These are phyloP conservation scores for Itoplectis maculator DNA, from an alignment of 2,888 invertebrate genomes.

Conservation along the genomic window DNA sequence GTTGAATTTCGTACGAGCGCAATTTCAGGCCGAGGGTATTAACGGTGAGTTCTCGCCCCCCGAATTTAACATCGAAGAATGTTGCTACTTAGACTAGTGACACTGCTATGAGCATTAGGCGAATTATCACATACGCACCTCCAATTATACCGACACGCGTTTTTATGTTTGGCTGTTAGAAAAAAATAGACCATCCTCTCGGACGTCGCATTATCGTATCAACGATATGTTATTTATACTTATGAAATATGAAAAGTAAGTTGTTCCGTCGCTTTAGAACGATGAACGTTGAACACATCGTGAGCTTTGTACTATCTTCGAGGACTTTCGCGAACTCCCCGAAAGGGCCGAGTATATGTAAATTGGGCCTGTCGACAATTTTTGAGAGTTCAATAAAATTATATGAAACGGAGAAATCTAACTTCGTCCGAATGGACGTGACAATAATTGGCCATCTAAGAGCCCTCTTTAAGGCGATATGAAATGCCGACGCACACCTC, in stretches of 20 bases:
- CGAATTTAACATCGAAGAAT: neutral
- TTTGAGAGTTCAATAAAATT: neutral
- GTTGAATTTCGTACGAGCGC: slow-evolving; percentile 79
- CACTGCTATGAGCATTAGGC: neutral
- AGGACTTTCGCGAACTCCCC: neutral
- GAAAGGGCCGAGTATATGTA: neutral
- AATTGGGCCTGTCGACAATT: neutral
- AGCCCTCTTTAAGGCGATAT: too few relatives aligned
- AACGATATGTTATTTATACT: neutral
- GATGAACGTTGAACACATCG: neutral
- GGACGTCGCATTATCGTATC: neutral
- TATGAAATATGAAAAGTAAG: neutral
- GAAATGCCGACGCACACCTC: too few relatives aligned
- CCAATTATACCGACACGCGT: neutral
- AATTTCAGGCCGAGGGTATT: slow-evolving; percentile 76
- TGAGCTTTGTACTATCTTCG: slow-evolving; percentile 15
- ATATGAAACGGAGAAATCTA: neutral
- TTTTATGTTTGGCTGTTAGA: neutral
- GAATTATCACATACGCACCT: neutral
- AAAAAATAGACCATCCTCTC: neutral
- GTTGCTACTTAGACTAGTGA: neutral
- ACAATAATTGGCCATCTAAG: too few relatives aligned
- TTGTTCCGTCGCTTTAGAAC: too few relatives aligned
- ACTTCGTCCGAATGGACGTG: neutral
- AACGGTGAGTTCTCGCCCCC: slow-evolving; percentile 73